These are phyloP conservation scores for Ibidorhyncha struthersii DNA, from an alignment of 2,113 vertebrate species.

Conservation along the genomic window DNA sequence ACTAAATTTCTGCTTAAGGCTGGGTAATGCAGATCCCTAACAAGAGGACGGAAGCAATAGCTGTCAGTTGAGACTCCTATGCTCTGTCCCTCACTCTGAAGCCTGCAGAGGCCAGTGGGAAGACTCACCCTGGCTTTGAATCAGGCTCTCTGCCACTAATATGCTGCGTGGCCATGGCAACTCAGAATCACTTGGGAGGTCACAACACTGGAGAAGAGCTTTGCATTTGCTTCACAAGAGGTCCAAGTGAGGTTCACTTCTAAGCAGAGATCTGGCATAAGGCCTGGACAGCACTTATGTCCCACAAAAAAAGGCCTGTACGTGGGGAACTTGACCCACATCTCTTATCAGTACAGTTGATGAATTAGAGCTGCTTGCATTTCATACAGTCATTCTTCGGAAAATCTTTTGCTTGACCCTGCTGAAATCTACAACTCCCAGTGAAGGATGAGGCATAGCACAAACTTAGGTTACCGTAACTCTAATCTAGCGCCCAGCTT, in stretches of 20 bases:
- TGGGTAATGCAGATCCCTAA: not conserved
- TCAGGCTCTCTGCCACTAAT: not conserved
- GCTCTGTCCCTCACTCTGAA: not conserved
- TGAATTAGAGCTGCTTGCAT: not conserved
- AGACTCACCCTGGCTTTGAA: not conserved
- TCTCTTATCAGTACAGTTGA: not conserved
- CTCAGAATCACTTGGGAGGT: not conserved
- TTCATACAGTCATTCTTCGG: not conserved
- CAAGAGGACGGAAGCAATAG: not conserved
- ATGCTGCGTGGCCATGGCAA: not conserved
- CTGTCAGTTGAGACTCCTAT: too few species aligned
- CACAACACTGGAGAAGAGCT: not conserved
- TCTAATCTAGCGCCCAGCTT: not conserved
- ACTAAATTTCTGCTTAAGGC: not conserved
- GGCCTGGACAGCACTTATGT: not conserved
- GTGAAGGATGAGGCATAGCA: not conserved
- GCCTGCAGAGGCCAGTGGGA: not conserved
- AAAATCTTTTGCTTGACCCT: not conserved
- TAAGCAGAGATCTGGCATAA: not conserved
- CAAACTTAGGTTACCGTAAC: not conserved
- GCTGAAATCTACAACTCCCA: not conserved
- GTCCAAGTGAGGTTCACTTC: not conserved
- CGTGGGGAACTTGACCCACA: not conserved
- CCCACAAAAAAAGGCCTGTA: not conserved
- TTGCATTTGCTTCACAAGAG: not conserved